Conservation (phyloP, 2,113 vertebrate genomes). For the Takifugu flavidus region DNA sequence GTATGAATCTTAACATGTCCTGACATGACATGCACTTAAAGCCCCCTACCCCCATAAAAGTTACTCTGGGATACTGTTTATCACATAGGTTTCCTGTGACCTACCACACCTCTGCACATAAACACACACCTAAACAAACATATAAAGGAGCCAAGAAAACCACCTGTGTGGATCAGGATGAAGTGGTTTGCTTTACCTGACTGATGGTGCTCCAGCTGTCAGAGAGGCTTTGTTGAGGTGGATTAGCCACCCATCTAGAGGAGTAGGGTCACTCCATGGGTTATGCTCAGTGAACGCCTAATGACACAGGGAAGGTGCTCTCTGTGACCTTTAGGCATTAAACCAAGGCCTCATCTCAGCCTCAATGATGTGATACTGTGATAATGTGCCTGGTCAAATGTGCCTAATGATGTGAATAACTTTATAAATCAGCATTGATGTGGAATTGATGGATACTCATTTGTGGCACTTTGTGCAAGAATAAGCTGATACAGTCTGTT, state of each 20-base stretch:
- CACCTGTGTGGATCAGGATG: conserved; percentile 50
- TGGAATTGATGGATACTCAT: not conserved
- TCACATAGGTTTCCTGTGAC: conserved; percentile 27
- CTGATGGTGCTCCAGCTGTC: conserved; percentile 54
- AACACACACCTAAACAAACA: conserved; percentile 11
- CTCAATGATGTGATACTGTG: conserved; percentile 14
- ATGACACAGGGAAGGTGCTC: conserved; percentile 43
- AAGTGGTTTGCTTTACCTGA: conserved; percentile 55
- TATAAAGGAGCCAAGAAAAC: conserved; percentile 19
- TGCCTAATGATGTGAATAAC: conserved; percentile 26
- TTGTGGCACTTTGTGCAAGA: not conserved
- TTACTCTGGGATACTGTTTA: conserved; percentile 11
- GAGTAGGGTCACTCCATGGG: conserved; percentile 40
- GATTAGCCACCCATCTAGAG: conserved; percentile 43
- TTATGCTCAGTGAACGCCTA: conserved; percentile 29
- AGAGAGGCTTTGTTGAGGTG: conserved; percentile 47
- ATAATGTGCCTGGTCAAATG: conserved; percentile 22
- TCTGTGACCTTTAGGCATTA: conserved; percentile 54
- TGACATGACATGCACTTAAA: conserved; percentile 21
- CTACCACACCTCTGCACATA: conserved; percentile 5
- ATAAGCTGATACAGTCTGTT: no score
- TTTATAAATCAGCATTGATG: not conserved
- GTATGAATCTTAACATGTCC: conserved; percentile 12
- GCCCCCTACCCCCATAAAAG: not conserved
- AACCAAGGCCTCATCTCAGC: conserved; percentile 47